Evolutionary conservation across 2,113 vertebrate species (phyloP).

Genomic region (Oreochromis spilurus): DNA sequence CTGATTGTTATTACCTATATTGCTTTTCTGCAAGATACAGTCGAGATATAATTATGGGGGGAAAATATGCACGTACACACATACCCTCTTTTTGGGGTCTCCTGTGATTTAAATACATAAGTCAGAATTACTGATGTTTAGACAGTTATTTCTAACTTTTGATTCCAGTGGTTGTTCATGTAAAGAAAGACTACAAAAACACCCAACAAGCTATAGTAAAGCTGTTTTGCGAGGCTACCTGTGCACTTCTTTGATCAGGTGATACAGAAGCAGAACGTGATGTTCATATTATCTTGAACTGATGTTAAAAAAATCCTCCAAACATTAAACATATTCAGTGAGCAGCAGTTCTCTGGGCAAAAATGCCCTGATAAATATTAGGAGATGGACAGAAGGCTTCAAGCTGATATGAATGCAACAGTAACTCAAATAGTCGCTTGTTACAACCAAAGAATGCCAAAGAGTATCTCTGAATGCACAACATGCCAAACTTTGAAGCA

Average conservation of each 20-base stretch:
- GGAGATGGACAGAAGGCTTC: not conserved
- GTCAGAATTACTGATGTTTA: not conserved
- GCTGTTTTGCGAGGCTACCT: not conserved
- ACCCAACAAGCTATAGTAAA: not conserved
- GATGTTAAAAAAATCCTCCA: not conserved
- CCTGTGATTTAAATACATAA: fast-evolving
- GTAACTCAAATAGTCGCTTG: not conserved
- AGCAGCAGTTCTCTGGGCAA: not conserved
- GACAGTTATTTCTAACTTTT: not conserved
- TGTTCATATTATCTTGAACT: not conserved
- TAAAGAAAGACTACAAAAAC: not conserved
- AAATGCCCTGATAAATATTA: not conserved
- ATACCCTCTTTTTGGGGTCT: not conserved
- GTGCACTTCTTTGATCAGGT: not conserved
- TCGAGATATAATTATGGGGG: not conserved
- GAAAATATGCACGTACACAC: not conserved
- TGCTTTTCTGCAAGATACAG: not conserved
- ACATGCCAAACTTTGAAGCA: not conserved
- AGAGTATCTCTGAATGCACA: not conserved
- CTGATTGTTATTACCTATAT: not conserved
- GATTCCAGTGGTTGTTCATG: not conserved
- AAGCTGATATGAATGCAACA: not conserved
- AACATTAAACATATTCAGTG: not conserved
- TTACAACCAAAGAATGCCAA: not conserved
- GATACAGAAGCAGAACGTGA: not conserved